phyloP scores from a whole-genome alignment of 2,888 invertebrate genomes.

The Girardia tigrina region DNA sequence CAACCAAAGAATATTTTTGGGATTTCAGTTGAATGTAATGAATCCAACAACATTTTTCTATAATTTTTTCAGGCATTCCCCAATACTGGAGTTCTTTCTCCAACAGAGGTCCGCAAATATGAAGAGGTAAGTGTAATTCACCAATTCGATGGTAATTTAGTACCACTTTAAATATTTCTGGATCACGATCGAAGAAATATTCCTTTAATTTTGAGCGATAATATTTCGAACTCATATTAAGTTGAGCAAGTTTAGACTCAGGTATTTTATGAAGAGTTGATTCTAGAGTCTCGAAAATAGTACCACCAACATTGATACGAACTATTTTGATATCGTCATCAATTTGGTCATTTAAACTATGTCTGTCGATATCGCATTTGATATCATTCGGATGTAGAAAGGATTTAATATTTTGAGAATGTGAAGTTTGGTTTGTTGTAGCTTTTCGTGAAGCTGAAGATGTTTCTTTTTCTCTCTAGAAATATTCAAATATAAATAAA shows the following conservation, averaged over 20 bases:
- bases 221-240: not conserved
- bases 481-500: too few species aligned
- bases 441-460: too few species aligned
- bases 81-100: constrained; percentile 47
- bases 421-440: too few species aligned
- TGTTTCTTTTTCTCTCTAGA: too few species aligned
- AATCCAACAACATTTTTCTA: constrained; percentile 32
- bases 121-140: constrained; percentile 45
- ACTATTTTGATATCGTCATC: not conserved
- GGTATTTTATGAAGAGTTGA: constrained; percentile 27
- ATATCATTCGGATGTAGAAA: constrained; percentile 6
- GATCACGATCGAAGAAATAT: constrained; percentile 36
- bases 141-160: constrained; percentile 38
- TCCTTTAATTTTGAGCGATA: constrained; percentile 16
- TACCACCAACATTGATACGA: constrained; percentile 34
- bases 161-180: constrained; percentile 37
- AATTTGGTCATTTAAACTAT: not conserved
- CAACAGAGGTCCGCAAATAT: constrained; percentile 48
- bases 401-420: not conserved
- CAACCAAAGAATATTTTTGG: constrained; percentile 30
- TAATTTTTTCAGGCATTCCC: constrained; percentile 41
- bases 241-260: constrained; percentile 24
- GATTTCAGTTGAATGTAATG: constrained; percentile 31
- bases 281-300: constrained; percentile 21
- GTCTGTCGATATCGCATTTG: not conserved